Evolutionary conservation across 2,113 vertebrate genomes (phyloP).

Genomic region (Rostratula benghalensis): DNA sequence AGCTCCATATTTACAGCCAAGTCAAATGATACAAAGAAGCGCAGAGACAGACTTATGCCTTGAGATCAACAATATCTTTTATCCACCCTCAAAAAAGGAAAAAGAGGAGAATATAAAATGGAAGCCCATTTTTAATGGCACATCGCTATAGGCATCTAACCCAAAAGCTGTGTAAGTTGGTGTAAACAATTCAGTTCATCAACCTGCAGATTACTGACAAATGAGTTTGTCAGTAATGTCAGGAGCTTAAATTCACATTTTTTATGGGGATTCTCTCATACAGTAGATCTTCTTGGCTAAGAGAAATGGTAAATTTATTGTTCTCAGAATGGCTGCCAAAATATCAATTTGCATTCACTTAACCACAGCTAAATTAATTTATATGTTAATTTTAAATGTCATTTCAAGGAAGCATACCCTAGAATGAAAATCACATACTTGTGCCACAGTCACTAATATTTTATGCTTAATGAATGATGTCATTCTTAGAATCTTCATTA

Average conservation of each 20-base stretch:
- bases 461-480: not conserved
- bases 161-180: not conserved
- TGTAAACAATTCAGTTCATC: not conserved
- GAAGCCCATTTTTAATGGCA: not conserved
- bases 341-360: conserved; percentile 1
- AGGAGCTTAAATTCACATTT: not conserved
- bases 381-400: not conserved
- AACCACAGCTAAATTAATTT: conserved; percentile 7
- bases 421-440: not conserved
- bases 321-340: not conserved
- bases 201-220: not conserved
- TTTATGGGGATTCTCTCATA: not conserved
- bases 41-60: not conserved
- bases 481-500: not conserved
- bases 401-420: not conserved
- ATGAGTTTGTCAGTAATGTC: not conserved
- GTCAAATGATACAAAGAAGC: not conserved
- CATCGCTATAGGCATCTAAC: not conserved
- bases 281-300: not conserved
- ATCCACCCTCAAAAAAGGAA: not conserved
- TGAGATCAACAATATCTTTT: not conserved
- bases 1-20: not conserved
- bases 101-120: not conserved
- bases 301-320: not conserved
- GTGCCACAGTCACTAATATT: not conserved